Percentiles rank a stretch among this genome's conserved stretches.
These are phyloP conservation scores for Ailurus styani DNA, from an alignment of 2,113 vertebrate genomes.

Conservation along the genomic window DNA sequence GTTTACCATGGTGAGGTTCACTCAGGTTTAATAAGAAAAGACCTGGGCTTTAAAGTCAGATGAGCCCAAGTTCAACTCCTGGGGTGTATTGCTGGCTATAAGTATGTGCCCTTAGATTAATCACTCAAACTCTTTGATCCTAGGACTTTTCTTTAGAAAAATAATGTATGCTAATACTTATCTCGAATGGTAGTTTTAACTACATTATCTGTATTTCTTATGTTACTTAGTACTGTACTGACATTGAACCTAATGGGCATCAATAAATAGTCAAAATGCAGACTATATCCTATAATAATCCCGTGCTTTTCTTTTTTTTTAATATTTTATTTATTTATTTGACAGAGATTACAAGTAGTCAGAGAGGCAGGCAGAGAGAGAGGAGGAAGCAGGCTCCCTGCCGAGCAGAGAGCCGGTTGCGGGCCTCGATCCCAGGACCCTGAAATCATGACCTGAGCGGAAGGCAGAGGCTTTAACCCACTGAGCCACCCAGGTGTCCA, in stretches of 20 bases:
- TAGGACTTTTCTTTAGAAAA: conserved; percentile 8
- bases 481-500: too few relatives aligned
- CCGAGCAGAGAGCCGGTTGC: too few relatives aligned
- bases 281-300: neutral
- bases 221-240: neutral
- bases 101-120: neutral
- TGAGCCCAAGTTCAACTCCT: neutral
- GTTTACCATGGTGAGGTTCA: neutral
- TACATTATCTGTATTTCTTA: neutral
- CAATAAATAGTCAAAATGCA: neutral
- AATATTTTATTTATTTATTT: too few relatives aligned
- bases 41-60: neutral
- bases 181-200: neutral
- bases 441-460: too few relatives aligned
- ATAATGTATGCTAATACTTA: neutral
- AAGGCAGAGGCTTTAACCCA: too few relatives aligned
- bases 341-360: too few relatives aligned
- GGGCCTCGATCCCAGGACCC: too few relatives aligned
- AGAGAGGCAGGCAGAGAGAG: too few relatives aligned
- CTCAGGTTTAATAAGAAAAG: neutral
- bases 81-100: neutral
- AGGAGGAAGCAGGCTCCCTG: too few relatives aligned
- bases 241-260: neutral
- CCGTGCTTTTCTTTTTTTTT: too few relatives aligned
- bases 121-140: neutral